Evolutionary conservation across 1,140 invertebrate species (phyloP), one percentile per base, ranked within the genome.

Genomic region (Arion vulgaris): DNA sequence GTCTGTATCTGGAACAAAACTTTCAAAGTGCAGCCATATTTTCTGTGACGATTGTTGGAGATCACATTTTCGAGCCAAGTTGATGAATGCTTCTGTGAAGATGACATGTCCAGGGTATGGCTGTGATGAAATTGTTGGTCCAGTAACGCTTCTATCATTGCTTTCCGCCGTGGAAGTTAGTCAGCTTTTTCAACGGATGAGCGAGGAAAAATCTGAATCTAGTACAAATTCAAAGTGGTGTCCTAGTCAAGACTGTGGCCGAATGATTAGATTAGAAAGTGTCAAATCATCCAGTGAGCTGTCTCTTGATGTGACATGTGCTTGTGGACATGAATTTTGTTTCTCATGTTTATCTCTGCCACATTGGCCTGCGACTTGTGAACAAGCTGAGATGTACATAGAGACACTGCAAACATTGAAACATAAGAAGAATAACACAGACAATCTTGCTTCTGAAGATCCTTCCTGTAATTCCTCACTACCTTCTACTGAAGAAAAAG

Each of bases 1-100:
- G 5, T 57, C 34, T 38, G 53, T 66, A 1, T 49, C 66, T 13
- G 86, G 80, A 1, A 87, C 87, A 23, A 83, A 85, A 38, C 77
- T 89, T 34, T 78, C 76, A 23, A 34, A 77, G 19, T 89, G 88
- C 71, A 79, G 84, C 39, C 88, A 89, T 74, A 85, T 85, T 85
- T 88, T 89, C 71, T 89, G 88, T 82, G 81, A 88, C 78, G 45
- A 28, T 0, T 89, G 88, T 62, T 89, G 88, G 88, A 79, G 75
- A 49, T 80, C 81, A 0, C 87, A 89, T 75, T 49, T 88, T 26
- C 57, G 66, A 34, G 68, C 78, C 1, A 53, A 78, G 72, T 76
- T 82, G 11, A 36, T 34, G 34, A 62, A 74, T 1, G 82, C 80
- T 0, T 81, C 71, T 26, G 13, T 26, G 15, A 71, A 71, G 11